Conservation (phyloP, 1,140 invertebrate genomes). For the Achroia grisella region DNA sequence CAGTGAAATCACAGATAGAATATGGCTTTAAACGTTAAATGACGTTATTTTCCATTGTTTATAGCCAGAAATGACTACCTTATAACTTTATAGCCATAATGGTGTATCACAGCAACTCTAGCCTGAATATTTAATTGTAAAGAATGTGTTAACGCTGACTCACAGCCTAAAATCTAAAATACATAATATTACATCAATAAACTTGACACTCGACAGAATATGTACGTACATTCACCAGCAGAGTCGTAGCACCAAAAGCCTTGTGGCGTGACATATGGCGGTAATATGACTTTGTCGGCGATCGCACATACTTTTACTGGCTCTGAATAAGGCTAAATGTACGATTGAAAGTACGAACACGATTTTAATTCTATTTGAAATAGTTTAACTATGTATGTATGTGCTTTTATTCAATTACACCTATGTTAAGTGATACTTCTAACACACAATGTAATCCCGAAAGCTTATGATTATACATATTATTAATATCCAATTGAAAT, state of each 20-base stretch:
- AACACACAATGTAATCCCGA: constrained; percentile 40
- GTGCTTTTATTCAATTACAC: constrained; percentile 40
- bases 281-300: not conserved
- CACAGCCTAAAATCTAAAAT: constrained; percentile 66
- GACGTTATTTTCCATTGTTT: constrained; percentile 19
- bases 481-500: constrained; percentile 14
- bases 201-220: constrained; percentile 19
- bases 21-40: constrained; percentile 27
- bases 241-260: not conserved
- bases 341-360: constrained; percentile 48
- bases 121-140: constrained; percentile 66
- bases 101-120: constrained; percentile 72
- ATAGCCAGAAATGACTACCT: constrained; percentile 37
- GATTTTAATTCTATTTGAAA: constrained; percentile 40
- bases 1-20: constrained; percentile 50
- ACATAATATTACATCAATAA: constrained; percentile 52
- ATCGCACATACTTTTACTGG: constrained; percentile 12
- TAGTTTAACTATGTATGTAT: constrained; percentile 35
- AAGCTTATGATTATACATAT: constrained; percentile 25
- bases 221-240: constrained; percentile 3
- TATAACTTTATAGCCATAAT: constrained; percentile 66
- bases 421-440: constrained; percentile 38
- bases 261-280: too few relatives aligned
- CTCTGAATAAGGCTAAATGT: constrained; percentile 39
- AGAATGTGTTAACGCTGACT: constrained; percentile 58